phyloP scores from a whole-genome alignment of 2,888 invertebrate genomes.

The Julus scandinavius region DNA sequence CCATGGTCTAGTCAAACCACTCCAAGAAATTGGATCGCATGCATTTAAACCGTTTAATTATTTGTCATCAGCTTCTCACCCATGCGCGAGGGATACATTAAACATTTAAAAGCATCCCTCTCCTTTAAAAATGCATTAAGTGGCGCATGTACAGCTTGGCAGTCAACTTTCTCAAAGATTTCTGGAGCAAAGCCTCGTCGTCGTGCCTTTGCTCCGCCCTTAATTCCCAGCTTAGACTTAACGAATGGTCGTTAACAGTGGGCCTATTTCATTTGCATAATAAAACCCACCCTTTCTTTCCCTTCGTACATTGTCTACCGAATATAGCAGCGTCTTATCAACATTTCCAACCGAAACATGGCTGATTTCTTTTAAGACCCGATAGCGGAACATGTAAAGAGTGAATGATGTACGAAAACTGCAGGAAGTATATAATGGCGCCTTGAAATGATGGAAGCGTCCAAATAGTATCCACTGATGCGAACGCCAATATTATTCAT shows the following conservation, averaged over 20 bases:
- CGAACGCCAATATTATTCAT: slow-evolving; percentile 48
- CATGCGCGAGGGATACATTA: not conserved
- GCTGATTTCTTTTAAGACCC: slow-evolving; percentile 44
- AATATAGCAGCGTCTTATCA: slow-evolving; percentile 39
- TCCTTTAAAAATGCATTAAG: not conserved
- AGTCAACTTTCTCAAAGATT: not conserved
- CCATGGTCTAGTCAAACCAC: not conserved
- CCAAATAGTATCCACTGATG: slow-evolving; percentile 45
- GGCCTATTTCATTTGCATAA: slow-evolving; percentile 13
- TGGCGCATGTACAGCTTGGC: not conserved
- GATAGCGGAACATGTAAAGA: not conserved
- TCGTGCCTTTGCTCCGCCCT: not conserved
- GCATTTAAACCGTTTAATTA: not conserved
- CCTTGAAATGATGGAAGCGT: slow-evolving; percentile 11
- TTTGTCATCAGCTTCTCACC: slow-evolving; percentile 30
- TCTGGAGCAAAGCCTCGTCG: not conserved
- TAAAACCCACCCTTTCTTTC: not conserved
- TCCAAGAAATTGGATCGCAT: not conserved
- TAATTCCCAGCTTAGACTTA: not conserved
- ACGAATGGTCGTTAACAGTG: slow-evolving; percentile 4
- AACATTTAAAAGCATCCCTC: slow-evolving; percentile 13
- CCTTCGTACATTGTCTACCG: not conserved
- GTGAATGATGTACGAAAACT: not conserved
- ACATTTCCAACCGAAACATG: slow-evolving; percentile 39
- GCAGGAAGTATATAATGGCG: slow-evolving; percentile 39